Base-by-base conservation (phyloP, 2,113 vertebrate species). In the Opisthocomus hoazin region DNA sequence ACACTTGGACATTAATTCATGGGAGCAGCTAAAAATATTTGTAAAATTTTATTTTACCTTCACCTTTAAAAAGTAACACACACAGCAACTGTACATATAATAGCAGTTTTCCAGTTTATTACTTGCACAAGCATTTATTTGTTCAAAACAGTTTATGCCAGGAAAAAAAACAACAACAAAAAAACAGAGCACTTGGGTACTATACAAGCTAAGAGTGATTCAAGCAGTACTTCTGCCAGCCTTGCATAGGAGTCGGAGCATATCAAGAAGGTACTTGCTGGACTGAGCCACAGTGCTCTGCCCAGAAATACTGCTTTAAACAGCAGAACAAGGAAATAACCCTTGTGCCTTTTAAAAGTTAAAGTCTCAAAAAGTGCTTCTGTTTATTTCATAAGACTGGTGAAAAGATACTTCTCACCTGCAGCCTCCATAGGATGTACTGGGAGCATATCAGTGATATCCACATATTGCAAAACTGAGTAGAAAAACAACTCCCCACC, bases 381-480 rank as follows among this genome's bases (percentile, higher is more conserved):
- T 64, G 4, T 84, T 87, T 87, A 29, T 32, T 81, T 79, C 45
- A 5, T 22, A 81, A 82, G 30, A 34, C 11, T 70, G 8, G 18
- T 43, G 51, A 36, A 70, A 91, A 6, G 15, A 39, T 56, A 32
- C 1, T 87, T 90, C 85, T 76, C 39, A 61, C 13, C 29, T 50
- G 23, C 26, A 86, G 29, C 51, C 34, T 74, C 50, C 19, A 26
- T 15, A 92, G 23, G 5, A 57, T 64, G 30, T 0, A 1, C n/a
- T 48, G 19, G 4, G 30, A 83, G 4, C 0, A 0, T 10, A 58
- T 61, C 17, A 61, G n/a, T 36, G 32, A 46, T 60, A 58, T 14
- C 34, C 22, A 58, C 10, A 41, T 18, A 23, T 4, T 46, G n/a
- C 0, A 5, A 34, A 79, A 69, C 34, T 20, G 14, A 78, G 22